phyloP scores from a whole-genome alignment of 1,140 invertebrate genomes.

The Zaprionus capensis region DNA sequence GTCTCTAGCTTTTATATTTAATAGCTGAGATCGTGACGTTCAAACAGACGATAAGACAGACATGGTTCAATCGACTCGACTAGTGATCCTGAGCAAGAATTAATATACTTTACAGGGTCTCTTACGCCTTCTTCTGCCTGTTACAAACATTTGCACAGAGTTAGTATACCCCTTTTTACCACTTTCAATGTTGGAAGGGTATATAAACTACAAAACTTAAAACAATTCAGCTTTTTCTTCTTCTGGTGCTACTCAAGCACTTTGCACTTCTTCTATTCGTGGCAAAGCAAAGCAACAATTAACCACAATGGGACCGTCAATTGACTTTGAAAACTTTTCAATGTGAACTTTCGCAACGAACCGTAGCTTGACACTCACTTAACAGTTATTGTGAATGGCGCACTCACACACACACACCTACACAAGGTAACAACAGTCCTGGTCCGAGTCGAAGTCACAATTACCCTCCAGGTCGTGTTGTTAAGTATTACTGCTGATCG shows the following conservation, averaged over 20 bases:
- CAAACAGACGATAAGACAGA: no score
- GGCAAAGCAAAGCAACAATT: conserved; percentile 32
- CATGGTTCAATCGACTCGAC: no score
- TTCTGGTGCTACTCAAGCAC: background rate
- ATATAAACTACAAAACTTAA: background rate
- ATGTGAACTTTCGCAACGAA: conserved; percentile 8
- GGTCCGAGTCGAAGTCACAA: background rate
- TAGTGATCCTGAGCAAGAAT: no score
- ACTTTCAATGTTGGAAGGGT: background rate
- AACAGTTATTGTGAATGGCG: conserved; percentile 31
- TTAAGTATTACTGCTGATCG: conserved; percentile 59
- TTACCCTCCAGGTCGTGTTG: conserved; percentile 25
- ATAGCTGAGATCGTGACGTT: no score
- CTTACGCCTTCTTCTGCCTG: no score
- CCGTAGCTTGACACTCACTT: conserved; percentile 32
- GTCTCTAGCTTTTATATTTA: no score
- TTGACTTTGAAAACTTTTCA: conserved; percentile 39
- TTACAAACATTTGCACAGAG: no score
- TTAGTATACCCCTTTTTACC: background rate
- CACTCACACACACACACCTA: conserved; percentile 8
- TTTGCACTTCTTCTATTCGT: background rate
- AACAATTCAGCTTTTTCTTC: background rate
- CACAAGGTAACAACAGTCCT: background rate
- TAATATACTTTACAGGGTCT: no score
- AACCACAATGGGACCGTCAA: conserved; percentile 26